phyloP scores from a whole-genome alignment of 2,113 vertebrate species.

The Hassar affinis region DNA sequence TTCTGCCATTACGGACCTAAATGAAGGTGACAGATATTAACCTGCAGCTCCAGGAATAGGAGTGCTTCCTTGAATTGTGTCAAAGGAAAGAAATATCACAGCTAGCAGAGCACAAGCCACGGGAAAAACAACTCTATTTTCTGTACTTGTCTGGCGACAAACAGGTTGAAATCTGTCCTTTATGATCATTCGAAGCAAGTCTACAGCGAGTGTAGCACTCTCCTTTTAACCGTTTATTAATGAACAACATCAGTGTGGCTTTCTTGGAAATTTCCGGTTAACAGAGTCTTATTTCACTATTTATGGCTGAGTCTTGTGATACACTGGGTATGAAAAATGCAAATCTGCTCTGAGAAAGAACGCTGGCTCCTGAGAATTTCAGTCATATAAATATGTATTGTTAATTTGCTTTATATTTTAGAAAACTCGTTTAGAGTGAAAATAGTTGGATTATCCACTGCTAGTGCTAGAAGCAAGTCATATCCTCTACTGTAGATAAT shows the following conservation, averaged over 20 bases:
- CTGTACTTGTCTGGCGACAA: background rate
- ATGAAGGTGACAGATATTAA: slow-evolving; percentile 52
- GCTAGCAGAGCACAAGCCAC: slow-evolving; percentile 7
- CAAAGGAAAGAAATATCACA: slow-evolving; percentile 32
- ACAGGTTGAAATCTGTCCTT: background rate
- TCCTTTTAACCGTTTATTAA: background rate
- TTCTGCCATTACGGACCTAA: slow-evolving; percentile 40
- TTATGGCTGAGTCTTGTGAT: slow-evolving; percentile 1
- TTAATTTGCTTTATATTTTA: background rate
- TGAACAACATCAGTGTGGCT: background rate
- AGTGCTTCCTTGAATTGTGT: slow-evolving; percentile 33
- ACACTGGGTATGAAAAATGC: background rate
- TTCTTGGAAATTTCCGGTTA: slow-evolving; percentile 36
- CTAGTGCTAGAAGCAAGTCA: background rate
- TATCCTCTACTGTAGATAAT: background rate
- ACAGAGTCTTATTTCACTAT: background rate
- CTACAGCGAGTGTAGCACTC: background rate
- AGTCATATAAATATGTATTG: background rate
- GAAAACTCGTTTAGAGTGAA: background rate
- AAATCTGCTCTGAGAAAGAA: slow-evolving; percentile 22
- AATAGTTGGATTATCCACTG: background rate
- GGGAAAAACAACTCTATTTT: slow-evolving; percentile 24
- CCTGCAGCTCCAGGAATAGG: slow-evolving; percentile 43
- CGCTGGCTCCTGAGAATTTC: background rate
- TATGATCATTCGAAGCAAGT: background rate